Base-by-base conservation (phyloP, 2,888 invertebrate species). In the Furcula furcula region DNA sequence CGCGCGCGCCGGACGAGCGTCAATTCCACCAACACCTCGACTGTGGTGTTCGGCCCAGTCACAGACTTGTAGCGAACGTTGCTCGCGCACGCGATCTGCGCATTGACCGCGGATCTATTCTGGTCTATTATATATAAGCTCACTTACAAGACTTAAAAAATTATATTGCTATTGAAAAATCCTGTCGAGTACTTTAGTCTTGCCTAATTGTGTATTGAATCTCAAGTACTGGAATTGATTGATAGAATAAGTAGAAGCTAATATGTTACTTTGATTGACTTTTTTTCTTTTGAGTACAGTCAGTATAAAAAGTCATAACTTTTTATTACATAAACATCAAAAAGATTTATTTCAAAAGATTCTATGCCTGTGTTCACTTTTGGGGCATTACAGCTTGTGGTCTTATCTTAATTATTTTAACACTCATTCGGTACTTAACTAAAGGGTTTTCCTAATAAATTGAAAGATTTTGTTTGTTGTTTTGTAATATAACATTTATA, bases 11-110 rank as follows among this genome's bases (percentile, higher is more conserved):
- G 79, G 11, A 70, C 81, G 25, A 80, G 83, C 65, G 55, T 68
- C 55, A 80, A 82, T 59, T 78, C 81, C 10, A 69, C 78, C 32
- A 78, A 76, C 35, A 79, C 75, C 52, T 72, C 84, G 9, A 80
- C 83, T 19, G 90, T 91, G 18, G 83, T 92, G 29, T 90, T 91
- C 47, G 92, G 92, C 10, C 91, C 91, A 9, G 91, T 92, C 10
- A 92, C 92, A 1, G 91, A 92, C 66, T 89, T 90, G 80, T 90
- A 88, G 84, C 85, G 84, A 77, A 80, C 58, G 63, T 66, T 67
- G 46, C 23, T 68, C 36, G 61, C 54, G 42, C 65, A 67, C 41
- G 52, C 64, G 41, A 62, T 66, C 33, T 66, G 69, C 43, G 56
- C 48, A 14, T 40, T 84, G 15, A 64, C 71, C 49, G 56, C 72